phyloP scores from a whole-genome alignment of 2,888 invertebrate genomes.

The Drosophila emarginata region DNA sequence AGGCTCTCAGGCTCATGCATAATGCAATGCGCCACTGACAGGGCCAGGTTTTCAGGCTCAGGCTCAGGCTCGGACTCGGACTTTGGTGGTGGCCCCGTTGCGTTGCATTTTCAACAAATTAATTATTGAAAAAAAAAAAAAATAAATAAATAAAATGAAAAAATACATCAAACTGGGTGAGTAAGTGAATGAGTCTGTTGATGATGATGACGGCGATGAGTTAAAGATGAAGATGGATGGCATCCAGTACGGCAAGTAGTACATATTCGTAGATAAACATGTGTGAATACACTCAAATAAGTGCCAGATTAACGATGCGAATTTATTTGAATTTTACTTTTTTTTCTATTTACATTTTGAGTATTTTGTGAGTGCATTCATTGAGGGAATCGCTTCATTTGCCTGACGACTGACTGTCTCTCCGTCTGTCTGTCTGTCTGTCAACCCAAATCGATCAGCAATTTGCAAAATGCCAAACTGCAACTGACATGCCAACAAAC shows the following conservation, averaged over 20 bases:
- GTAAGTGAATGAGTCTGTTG: slow-evolving; percentile 8
- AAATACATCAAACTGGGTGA: slow-evolving; percentile 19
- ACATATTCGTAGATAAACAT: neutral
- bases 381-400: neutral
- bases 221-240: slow-evolving; percentile 7
- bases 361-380: neutral
- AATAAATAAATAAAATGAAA: slow-evolving; percentile 40
- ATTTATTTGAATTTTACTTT: neutral
- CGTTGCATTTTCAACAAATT: slow-evolving; percentile 75
- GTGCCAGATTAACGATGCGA: neutral
- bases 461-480: slow-evolving; percentile 41
- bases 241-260: neutral
- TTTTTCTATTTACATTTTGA: neutral
- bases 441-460: slow-evolving; percentile 44
- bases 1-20: slow-evolving; percentile 63
- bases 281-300: slow-evolving; percentile 4
- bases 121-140: slow-evolving; percentile 67
- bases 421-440: slow-evolving; percentile 2
- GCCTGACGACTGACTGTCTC: neutral
- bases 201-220: slow-evolving; percentile 4
- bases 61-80: slow-evolving; percentile 12
- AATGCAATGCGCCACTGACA: slow-evolving; percentile 57
- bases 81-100: slow-evolving; percentile 67
- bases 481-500: slow-evolving; percentile 10
- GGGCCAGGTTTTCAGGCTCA: slow-evolving; percentile 32